Evolutionary conservation across 2,797 vertebrate species (phyloP).

Genomic region (Bucorvus abyssinicus): DNA sequence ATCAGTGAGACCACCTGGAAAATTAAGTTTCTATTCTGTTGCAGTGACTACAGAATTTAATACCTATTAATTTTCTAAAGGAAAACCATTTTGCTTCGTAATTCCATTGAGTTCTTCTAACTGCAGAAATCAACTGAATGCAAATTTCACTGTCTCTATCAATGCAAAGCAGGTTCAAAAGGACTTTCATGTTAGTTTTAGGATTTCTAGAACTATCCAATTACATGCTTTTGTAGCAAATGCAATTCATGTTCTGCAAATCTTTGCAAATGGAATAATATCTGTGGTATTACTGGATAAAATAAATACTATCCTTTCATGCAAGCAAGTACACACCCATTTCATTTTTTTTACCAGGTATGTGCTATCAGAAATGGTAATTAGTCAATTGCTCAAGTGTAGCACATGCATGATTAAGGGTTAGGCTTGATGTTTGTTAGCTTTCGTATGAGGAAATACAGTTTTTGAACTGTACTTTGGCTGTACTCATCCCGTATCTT

Average conservation of each 20-base stretch:
- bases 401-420: neutral
- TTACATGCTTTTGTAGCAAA: slow-evolving; percentile 13
- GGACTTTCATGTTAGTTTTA: neutral
- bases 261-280: neutral
- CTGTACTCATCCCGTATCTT: neutral
- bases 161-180: neutral
- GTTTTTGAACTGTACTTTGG: neutral
- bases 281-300: neutral
- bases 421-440: neutral
- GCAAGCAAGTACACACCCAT: neutral
- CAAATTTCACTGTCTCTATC: neutral
- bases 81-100: neutral
- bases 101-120: neutral
- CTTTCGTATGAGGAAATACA: neutral
- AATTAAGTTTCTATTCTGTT: slow-evolving; percentile 4
- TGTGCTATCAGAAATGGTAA: neutral
- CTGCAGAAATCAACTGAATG: slow-evolving; percentile 1
- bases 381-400: neutral
- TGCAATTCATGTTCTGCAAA: neutral
- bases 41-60: slow-evolving; percentile 13
- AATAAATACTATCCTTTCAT: neutral
- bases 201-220: neutral
- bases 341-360: neutral
- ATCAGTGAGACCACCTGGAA: slow-evolving; percentile 32
- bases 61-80: slow-evolving; percentile 11